Base-by-base conservation (phyloP, 2,888 invertebrate species). In the Coleophora deauratella region DNA sequence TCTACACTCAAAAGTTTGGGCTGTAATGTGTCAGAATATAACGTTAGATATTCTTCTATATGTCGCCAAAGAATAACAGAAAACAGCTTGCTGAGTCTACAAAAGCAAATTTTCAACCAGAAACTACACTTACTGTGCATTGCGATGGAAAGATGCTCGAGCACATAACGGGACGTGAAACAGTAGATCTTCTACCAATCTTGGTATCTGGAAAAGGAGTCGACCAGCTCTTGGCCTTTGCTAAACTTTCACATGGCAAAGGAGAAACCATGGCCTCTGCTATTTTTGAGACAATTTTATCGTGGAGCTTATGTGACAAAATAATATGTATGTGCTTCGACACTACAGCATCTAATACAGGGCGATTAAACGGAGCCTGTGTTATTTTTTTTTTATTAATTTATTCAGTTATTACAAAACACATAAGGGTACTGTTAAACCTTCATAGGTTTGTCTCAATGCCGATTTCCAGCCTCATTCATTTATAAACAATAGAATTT, bases 91-190 rank as follows among this genome's bases (percentile, higher is more conserved):
- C 21, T 21, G 21, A 21, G 21, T 36, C 14, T 38, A 38, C 27
- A 43, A 21, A 21, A 21, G 21, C 3, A 21, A 6, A 21, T 21
- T 21, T 21, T 21, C 21, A 21, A 21, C 21, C 21, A 21, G 3
- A 21, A 21, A 21, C 21, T 21, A 21, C 21, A 21, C 21, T 21
- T 21, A 21, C 21, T 21, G 21, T 21, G 21, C 21, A 21, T 6
- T 21, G 21, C n/a, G 6, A 21, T 21, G 21, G 21, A 21, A 21
- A 21, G 21, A 21, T 49, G n/a, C 34, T 45, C 4, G 41, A 45
- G 45, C 43, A 51, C 35, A 47, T 51, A 10, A 43, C 49, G 8
- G 46, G 46, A 30, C 45, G 45, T 33, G 27, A 49, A 38, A 48
- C 36, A 27, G 43, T 46, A 15, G 49, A 51, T 40, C 45, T 47